Evolutionary conservation across 2,113 vertebrate genomes (phyloP), one percentile per base, ranked within the genome.

Genomic region (Cyprinus carpio): DNA sequence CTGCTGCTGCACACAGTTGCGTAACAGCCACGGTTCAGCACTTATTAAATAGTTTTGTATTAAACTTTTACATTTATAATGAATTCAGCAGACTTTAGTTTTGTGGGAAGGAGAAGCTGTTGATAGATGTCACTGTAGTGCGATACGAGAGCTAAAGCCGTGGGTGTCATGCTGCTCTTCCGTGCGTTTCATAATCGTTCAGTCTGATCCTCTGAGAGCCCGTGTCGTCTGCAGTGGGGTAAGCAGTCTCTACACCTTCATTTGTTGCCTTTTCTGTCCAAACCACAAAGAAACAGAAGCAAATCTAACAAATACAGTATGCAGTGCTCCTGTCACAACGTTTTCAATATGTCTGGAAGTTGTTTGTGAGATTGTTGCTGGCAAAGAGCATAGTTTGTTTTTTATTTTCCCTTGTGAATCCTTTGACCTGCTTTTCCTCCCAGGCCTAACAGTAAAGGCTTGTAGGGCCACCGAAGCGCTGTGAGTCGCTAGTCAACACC

Each of bases 351-450:
- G 91, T 90, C 89, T 91, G 85, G 62, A 89, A 91, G 88, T 89
- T 87, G 65, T 84, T 74, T 85, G 56, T 88, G 69, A 89, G 58
- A 46, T 65, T 93, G 82, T 86, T 91, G 91, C 65, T 88, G 85
- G 74, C 92, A 89, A 90, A 90, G 85, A 94, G 91, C 85, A 90
- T 34, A 86, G 83, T 77, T 87, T 84, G 87, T 56, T 56, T 87
- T 81, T 89, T 78, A 51, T 82, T 85, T 82, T 83, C 90, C 92
- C 90, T 92, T 98, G 96, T 98, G 97, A 97, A 99, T 96, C 94
- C 94, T 95, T 97, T 97, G 97, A 99, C 98, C 96, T 98, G 97
- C 97, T 99, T 97, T 96, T 98, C 98, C 98, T 98, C 98, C 97
- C 98, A 99, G 97, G 96, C 97, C 97, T 99, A 99, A 98, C 97